Evolutionary conservation across 2,888 invertebrate species (phyloP).

Genomic region (Drosophila paramelanica): DNA sequence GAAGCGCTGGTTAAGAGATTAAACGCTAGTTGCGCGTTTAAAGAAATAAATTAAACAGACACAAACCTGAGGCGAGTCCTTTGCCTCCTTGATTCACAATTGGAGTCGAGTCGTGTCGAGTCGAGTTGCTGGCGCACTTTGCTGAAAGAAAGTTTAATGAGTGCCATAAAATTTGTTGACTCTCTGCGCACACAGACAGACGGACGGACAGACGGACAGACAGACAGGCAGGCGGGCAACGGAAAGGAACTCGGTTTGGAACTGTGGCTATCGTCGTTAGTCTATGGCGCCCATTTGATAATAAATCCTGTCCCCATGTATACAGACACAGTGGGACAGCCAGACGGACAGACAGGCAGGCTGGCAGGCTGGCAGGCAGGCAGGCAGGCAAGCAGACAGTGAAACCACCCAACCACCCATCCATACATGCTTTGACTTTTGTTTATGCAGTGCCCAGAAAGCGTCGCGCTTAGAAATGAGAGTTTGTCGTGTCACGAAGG

Average conservation of each 20-base stretch:
- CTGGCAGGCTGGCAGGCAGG: conserved; percentile 1
- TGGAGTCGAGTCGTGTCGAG: conserved; percentile 48
- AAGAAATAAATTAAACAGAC: conserved; percentile 53
- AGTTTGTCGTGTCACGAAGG: conserved; percentile 29
- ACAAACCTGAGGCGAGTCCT: conserved; percentile 9
- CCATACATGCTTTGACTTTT: conserved; percentile 47
- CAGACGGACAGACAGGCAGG: conserved; percentile 1
- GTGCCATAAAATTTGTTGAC: conserved; percentile 79
- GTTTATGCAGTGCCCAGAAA: conserved; percentile 64
- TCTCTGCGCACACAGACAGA: conserved; percentile 46
- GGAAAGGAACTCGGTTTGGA: conserved; percentile 33
- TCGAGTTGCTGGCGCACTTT: conserved; percentile 48
- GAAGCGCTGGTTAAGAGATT: background rate
- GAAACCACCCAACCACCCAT: conserved; percentile 17
- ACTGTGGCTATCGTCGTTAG: conserved; percentile 71
- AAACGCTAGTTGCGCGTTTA: conserved; percentile 32
- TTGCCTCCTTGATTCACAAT: conserved; percentile 20
- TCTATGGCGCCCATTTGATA: conserved; percentile 78
- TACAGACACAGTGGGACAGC: conserved; percentile 17
- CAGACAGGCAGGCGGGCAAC: background rate
- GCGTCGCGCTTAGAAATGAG: conserved; percentile 18
- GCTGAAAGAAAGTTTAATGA: conserved; percentile 80
- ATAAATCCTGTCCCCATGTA: conserved; percentile 68
- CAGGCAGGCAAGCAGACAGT: background rate
- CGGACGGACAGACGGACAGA: background rate